Evolutionary conservation across 2,888 invertebrate species (phyloP), one percentile per base, ranked within the genome.

Genomic region (Zygogramma bicolorata): DNA sequence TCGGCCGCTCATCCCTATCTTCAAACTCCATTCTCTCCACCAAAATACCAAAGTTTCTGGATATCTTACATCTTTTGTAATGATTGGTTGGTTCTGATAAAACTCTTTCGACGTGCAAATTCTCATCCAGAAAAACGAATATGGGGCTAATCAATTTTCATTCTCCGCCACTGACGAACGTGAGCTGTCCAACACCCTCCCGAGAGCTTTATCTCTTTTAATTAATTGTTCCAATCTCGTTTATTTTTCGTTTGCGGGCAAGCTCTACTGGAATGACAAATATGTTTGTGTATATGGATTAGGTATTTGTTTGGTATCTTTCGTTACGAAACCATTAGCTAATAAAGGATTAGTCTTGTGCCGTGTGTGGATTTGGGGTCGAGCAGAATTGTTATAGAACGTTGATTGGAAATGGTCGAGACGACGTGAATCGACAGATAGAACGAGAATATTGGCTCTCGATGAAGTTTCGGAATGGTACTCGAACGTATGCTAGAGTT

Each of bases 121-220:
- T 34, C 34, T 34, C 13, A 13, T 13, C 13, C 13, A 13, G 34
- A 34, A 34, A 34, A 34, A 34, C 34, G 13, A 13, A 34, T 3
- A 34, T 34, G 10, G 4, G 10, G 53, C 10, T 10, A 8, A 20
- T 18, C 3, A 18, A 60, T 20, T 31, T 27, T 27, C 40, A 22
- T 49, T 27, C 34, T 40, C 40, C 66, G 66, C 66, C 66, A 38
- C 20, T 66, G 66, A 13, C 15, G 27, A 31, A n/a, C 22, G 20
- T 57, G 42, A 42, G 40, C 27, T 34, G 34, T 20, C 40, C 58
- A 42, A 58, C 58, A 40, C 66, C 66, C 53, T 66, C 66, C 58
- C 58, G 58, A 59, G 57, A 58, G 66, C 40, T 66, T 66, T 66
- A 66, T 66, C 66, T 66, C 66, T 40, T 66, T 58, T 57, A 66